Conservation (phyloP, 2,888 invertebrate genomes). For the Prosopocoilus inquinatus region DNA sequence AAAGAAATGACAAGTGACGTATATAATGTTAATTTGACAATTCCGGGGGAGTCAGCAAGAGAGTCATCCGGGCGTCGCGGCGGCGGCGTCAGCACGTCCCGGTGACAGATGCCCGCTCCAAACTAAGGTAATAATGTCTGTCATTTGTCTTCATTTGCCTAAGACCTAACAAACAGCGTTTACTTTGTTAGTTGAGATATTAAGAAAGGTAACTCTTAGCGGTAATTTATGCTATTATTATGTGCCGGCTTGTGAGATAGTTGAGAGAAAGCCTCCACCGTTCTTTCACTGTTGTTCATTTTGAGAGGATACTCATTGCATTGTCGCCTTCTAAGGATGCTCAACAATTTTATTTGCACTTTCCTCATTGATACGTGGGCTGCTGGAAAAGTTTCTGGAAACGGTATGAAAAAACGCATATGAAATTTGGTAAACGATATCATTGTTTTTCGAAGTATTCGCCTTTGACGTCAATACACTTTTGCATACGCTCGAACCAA, state of each 20-base stretch:
- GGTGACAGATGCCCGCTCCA: constrained; percentile 43
- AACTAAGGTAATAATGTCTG: constrained; percentile 50
- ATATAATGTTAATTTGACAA: constrained; percentile 40
- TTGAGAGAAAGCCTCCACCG: neutral
- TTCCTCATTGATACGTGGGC: too few species aligned
- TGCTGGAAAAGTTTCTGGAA: too few species aligned
- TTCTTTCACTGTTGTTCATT: neutral
- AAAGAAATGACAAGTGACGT: constrained; percentile 29
- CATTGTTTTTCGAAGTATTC: too few species aligned
- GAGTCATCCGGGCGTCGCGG: constrained; percentile 32
- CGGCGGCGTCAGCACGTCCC: constrained; percentile 35
- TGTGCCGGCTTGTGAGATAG: neutral
- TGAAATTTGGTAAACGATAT: too few species aligned
- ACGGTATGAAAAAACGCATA: too few species aligned
- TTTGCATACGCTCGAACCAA: too few species aligned
- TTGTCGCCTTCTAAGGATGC: too few species aligned
- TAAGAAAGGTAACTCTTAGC: constrained; percentile 30
- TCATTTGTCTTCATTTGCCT: constrained; percentile 52
- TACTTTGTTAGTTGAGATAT: constrained; percentile 36
- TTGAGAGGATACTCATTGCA: too few species aligned
- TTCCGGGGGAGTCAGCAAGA: constrained; percentile 32
- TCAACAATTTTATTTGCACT: too few species aligned
- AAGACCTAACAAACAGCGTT: constrained; percentile 40
- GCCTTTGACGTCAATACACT: too few species aligned
- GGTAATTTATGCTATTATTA: constrained; percentile 31